Evolutionary conservation across 2,113 vertebrate genomes (phyloP).

Genomic region (Clarias macrocephalus): DNA sequence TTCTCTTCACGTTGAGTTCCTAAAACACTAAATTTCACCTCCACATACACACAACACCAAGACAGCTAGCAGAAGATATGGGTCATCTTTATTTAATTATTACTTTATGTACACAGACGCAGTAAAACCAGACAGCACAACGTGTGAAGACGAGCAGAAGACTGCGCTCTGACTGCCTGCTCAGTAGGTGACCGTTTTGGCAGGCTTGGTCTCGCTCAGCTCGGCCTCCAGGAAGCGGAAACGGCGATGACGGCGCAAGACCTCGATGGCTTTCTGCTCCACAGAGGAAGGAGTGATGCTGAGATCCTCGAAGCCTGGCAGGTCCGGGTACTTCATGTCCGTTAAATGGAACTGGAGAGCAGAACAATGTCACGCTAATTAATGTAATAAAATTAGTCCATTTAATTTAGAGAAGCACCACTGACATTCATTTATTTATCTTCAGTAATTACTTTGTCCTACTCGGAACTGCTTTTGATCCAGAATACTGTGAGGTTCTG

Average conservation of each 20-base stretch:
- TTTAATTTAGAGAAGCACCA: background rate
- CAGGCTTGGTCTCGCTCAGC: slow-evolving; percentile 79
- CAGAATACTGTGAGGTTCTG: background rate
- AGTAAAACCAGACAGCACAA: slow-evolving; percentile 52
- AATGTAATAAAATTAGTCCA: background rate
- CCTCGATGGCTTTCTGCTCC: slow-evolving; percentile 89
- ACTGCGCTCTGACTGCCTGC: background rate
- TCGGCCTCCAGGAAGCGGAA: slow-evolving; percentile 84
- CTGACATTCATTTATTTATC: background rate
- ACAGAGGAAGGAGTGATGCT: slow-evolving; percentile 78
- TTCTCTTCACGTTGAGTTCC: background rate
- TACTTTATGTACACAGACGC: slow-evolving; percentile 73
- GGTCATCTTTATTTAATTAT: slow-evolving; percentile 23
- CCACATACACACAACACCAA: background rate
- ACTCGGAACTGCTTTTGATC: background rate
- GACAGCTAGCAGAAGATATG: background rate
- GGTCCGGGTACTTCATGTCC: slow-evolving; percentile 82
- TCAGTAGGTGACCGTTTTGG: slow-evolving; percentile 80
- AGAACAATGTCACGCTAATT: background rate
- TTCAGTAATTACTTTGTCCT: background rate
- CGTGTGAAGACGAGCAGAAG: slow-evolving; percentile 12
- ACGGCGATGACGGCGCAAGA: slow-evolving; percentile 85
- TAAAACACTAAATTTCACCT: too few relatives aligned
- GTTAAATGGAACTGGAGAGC: slow-evolving; percentile 81
- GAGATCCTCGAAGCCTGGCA: slow-evolving; percentile 90